Base-by-base conservation (phyloP, 2,113 vertebrate genomes). In the Oceanodroma tethys region DNA sequence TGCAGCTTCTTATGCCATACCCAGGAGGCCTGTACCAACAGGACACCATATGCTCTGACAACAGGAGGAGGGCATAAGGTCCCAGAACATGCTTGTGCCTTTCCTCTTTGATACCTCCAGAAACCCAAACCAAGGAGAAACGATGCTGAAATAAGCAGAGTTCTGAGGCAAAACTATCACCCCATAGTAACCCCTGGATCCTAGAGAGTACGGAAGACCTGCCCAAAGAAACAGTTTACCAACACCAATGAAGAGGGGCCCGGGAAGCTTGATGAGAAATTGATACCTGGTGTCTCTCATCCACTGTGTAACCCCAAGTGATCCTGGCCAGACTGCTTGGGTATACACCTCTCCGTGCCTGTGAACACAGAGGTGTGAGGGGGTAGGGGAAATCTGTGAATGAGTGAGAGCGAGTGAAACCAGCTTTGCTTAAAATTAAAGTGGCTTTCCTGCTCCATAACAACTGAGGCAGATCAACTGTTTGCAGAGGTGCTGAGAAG, bases 341-440 rank as follows among this genome's bases (percentile, higher is more conserved):
- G 15, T 12, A 16, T 25, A 67, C 40, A 68, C 10, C 23, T 72
- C 40, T 52, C 80, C 0, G 0, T 68, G 34, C 23, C 45, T 36
- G 6, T 76, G 62, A 75, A 48, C 16, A 30, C 14, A 7, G 3
- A 6, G 34, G 14, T 81, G 32, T 73, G 13, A 38, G 15, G 8
- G 16, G 7, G 13, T 34, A 60, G 20, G 18, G 34, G 8, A 52
- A 80, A 68, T 50, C 8, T 88, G 17, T 82, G 79, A 66, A 34
- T 29, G 15, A 26, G 6, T 29, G 70, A 56, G 42, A 66, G 16
- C 2, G 11, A 66, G 17, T 70, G 52, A 86, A 88, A 68, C 23
- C 14, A 92, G 14, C 13, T 83, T 66, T 80, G 15, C 40, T 80
- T 75, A 59, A 84, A 65, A 84, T 81, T 52, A 15, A 81, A 70